phyloP scores from a whole-genome alignment of 1,140 invertebrate genomes.

The Ephestia elutella region DNA sequence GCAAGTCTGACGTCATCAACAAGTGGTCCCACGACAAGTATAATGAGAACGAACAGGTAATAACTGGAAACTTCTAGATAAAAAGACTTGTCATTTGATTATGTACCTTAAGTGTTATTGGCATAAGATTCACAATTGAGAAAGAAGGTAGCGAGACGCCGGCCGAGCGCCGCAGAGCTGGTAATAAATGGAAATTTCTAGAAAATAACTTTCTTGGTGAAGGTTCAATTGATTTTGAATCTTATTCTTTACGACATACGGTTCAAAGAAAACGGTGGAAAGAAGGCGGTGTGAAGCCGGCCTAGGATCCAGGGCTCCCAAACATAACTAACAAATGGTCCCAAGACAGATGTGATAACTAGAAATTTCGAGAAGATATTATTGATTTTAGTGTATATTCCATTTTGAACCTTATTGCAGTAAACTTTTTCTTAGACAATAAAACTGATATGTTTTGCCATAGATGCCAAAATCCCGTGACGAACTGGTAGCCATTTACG shows the following conservation, averaged over 20 bases:
- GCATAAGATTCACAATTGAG: too few relatives aligned
- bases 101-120: too few relatives aligned
- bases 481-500: conserved; percentile 91
- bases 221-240: too few relatives aligned
- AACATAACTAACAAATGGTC: conserved; percentile 82
- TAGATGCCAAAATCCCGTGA: conserved; percentile 91
- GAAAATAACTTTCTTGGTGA: neutral
- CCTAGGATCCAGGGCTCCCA: conserved; percentile 68
- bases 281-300: conserved; percentile 53
- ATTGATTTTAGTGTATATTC: too few relatives aligned
- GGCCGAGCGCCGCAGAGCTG: conserved; percentile 54
- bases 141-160: conserved; percentile 32
- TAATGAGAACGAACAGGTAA: conserved; percentile 80
- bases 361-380: neutral
- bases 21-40: conserved; percentile 95
- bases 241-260: too few relatives aligned
- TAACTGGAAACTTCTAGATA: neutral
- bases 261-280: too few relatives aligned
- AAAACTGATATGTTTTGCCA: neutral
- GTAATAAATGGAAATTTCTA: conserved; percentile 30
- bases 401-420: too few relatives aligned
- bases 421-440: too few relatives aligned
- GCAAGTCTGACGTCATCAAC: conserved; percentile 73
- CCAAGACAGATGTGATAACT: conserved; percentile 84
- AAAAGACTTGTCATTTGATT: neutral